Percentiles rank a stretch among this genome's conserved stretches.
Evolutionary conservation across 2,888 invertebrate genomes (phyloP).

Genomic region (Sphaerolaimus hirsutus): DNA sequence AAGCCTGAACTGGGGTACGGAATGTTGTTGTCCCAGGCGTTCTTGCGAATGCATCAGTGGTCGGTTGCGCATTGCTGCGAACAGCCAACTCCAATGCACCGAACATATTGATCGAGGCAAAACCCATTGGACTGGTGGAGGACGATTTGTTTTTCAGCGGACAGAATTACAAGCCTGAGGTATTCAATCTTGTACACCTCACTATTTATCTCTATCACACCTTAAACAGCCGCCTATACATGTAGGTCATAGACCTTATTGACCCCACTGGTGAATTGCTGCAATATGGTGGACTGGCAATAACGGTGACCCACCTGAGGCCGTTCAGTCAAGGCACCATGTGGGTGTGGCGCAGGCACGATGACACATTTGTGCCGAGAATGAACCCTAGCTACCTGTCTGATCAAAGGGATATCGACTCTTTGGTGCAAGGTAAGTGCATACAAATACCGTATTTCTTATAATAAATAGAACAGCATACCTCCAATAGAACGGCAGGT

Average conservation of each 20-base stretch:
- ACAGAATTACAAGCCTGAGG: constrained; percentile 2
- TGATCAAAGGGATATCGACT: constrained; percentile 5
- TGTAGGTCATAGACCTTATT: constrained; percentile 1
- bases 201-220: not conserved
- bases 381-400: constrained; percentile 7
- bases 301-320: constrained; percentile 6
- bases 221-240: not conserved
- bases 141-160: not conserved
- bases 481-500: too few species aligned
- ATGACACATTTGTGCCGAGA: constrained; percentile 5
- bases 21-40: constrained; percentile 5
- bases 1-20: too few species aligned
- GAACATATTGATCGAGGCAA: constrained; percentile 6
- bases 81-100: constrained; percentile 1
- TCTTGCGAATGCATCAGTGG: constrained; percentile 5
- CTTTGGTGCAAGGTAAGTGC: constrained; percentile 5
- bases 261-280: not conserved
- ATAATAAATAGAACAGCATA: too few species aligned
- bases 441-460: too few species aligned
- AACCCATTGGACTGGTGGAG: constrained; percentile 5
- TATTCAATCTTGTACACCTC: not conserved
- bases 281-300: constrained; percentile 1
- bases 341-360: constrained; percentile 6
- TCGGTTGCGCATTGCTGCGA: constrained; percentile 5
- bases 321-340: constrained; percentile 8